Evolutionary conservation across 1,140 invertebrate genomes (phyloP).

Genomic region (Drosophila nannoptera): DNA sequence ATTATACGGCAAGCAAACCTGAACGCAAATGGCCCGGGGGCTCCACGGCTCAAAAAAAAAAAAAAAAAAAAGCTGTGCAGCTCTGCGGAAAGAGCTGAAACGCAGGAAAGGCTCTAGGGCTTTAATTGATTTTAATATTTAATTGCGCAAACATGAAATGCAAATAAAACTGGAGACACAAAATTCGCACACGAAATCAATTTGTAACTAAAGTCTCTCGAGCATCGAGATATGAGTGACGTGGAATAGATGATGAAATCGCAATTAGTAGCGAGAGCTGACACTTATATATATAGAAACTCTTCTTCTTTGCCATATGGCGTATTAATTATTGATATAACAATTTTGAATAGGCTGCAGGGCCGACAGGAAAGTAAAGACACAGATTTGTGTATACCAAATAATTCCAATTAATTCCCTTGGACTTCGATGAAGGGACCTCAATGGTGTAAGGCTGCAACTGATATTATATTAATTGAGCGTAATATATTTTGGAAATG

Average conservation of each 20-base stretch:
- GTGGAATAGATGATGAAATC: neutral
- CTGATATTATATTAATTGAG: too few relatives aligned
- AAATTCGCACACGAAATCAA: conserved; percentile 58
- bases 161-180: conserved; percentile 46
- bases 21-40: conserved; percentile 25
- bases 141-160: conserved; percentile 63
- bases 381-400: too few relatives aligned
- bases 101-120: conserved; percentile 28
- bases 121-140: conserved; percentile 77
- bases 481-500: too few relatives aligned
- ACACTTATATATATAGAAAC: too few relatives aligned
- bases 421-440: too few relatives aligned
- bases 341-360: too few relatives aligned
- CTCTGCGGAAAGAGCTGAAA: conserved; percentile 1
- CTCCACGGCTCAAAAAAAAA: conserved; percentile 19
- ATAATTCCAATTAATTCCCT: too few relatives aligned
- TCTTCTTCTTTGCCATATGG: too few relatives aligned
- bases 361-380: too few relatives aligned
- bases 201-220: conserved; percentile 36
- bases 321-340: too few relatives aligned
- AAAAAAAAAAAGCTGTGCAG: conserved; percentile 9
- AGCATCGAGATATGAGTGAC: neutral
- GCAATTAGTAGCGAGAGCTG: neutral
- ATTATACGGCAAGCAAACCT: conserved; percentile 36
- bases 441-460: too few relatives aligned